Percentiles rank a stretch among this genome's conserved stretches.
Conservation (phyloP, 2,113 vertebrate genomes). For the Narcine bancroftii region DNA sequence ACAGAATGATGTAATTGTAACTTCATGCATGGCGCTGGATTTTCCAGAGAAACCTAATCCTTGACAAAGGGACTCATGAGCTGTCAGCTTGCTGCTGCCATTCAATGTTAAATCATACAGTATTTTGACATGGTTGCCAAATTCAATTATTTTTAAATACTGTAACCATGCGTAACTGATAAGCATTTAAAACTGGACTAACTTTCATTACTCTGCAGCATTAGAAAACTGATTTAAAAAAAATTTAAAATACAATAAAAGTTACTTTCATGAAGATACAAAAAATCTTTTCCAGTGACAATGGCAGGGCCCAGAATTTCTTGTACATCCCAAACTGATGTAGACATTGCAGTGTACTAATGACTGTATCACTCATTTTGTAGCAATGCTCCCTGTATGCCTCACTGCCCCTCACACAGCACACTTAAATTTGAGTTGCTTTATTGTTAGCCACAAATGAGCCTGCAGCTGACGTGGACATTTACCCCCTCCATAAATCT, state of each 20-base stretch:
- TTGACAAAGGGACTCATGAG: not conserved
- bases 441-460: no score
- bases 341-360: not conserved
- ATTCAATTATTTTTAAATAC: not conserved
- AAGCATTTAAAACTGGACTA: not conserved
- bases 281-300: not conserved
- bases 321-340: not conserved
- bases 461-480: no score
- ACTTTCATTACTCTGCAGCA: not conserved
- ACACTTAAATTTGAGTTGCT: no score
- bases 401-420: no score
- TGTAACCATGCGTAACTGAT: not conserved
- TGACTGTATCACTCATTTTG: no score
- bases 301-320: not conserved
- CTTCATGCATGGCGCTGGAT: not conserved
- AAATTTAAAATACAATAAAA: not conserved
- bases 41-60: not conserved
- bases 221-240: not conserved
- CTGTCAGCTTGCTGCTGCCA: not conserved
- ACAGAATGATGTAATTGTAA: not conserved
- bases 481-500: no score
- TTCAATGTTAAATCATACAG: conserved; percentile 10
- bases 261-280: not conserved
- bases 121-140: not conserved
- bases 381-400: no score